Evolutionary conservation across 2,113 vertebrate species (phyloP).

Genomic region (Gambusia holbrooki): DNA sequence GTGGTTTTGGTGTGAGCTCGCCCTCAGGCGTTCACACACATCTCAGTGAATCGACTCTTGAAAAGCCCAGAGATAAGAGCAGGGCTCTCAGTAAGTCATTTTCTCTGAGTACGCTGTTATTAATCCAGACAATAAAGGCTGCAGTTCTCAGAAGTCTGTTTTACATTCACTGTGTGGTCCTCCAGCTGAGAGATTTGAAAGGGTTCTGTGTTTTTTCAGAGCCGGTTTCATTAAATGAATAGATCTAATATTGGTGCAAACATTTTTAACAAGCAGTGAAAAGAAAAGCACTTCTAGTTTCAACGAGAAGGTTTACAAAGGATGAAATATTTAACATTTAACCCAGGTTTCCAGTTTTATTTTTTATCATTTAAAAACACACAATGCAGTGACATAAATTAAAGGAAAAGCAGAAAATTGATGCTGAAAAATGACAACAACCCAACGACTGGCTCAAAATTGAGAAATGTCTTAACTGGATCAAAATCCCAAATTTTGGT

Average conservation of each 20-base stretch:
- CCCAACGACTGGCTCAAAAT: no score
- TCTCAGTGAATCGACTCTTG: constrained; percentile 40
- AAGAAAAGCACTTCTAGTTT: no score
- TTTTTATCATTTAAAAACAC: no score
- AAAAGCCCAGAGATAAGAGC: constrained; percentile 46
- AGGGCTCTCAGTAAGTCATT: constrained; percentile 48
- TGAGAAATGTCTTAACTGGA: no score
- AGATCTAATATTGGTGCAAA: no score
- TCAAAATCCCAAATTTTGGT: neutral
- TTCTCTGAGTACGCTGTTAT: constrained; percentile 49
- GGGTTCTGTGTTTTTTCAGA: constrained; percentile 5
- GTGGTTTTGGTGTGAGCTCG: constrained; percentile 38
- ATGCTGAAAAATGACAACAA: no score
- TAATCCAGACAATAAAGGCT: constrained; percentile 63
- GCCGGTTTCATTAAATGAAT: constrained; percentile 8
- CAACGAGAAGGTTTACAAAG: no score
- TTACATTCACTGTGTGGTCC: constrained; percentile 32
- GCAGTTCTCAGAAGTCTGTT: constrained; percentile 32
- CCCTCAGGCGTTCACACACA: constrained; percentile 48
- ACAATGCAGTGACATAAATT: no score
- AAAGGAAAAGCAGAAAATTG: no score
- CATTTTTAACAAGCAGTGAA: no score
- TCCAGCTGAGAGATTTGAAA: constrained; percentile 19
- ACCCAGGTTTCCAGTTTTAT: no score
- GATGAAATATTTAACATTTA: no score